Base-by-base conservation (phyloP, 2,797 vertebrate species). In the Hippoglossus hippoglossus region DNA sequence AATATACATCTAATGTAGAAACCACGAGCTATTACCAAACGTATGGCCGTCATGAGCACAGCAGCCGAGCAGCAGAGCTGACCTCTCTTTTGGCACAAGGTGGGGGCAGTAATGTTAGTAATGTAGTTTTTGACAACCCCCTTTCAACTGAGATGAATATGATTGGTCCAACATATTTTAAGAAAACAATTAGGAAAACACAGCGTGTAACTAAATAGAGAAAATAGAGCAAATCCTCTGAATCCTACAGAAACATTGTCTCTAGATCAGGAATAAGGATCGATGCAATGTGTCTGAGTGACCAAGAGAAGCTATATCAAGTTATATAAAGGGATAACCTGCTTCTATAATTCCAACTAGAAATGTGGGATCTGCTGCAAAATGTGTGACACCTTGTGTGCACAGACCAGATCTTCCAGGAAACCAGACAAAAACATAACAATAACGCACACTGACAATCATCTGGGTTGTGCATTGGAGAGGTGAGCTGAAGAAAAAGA, bases 11-110 rank as follows among this genome's bases (percentile, higher is more conserved):
- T 80, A 49, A 81, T 78, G 62, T 46, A 64, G 67, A 62, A 75
- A 85, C 77, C 69, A 60, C 19, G 39, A 78, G 73, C 63, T 73
- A 67, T 81, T 78, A 83, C 50, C 61, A 63, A 67, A 56, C 84
- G 82, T 85, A 39, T 87, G 83, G 79, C 75, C 79, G 82, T 57
- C 22, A 53, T 8, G 63, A 75, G 55, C 60, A 71, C 56, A 36
- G 67, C 49, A 65, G 70, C 60, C 53, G 0, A 50, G n/a, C 10
- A 5, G 55, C 46, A 75, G 73, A 80, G 62, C 77, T 69, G 63
- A 28, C 62, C 68, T 68, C 51, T 75, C 57, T 88, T 93, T 90
- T 93, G 91, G 88, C 92, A 93, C 89, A 84, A 80, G 63, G 77
- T 75, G 26, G 70, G 53, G 31, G 54, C 15, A 46, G 44, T 6